These are phyloP conservation scores for Huso huso DNA, from an alignment of 2,797 vertebrate species.

Conservation along the genomic window DNA sequence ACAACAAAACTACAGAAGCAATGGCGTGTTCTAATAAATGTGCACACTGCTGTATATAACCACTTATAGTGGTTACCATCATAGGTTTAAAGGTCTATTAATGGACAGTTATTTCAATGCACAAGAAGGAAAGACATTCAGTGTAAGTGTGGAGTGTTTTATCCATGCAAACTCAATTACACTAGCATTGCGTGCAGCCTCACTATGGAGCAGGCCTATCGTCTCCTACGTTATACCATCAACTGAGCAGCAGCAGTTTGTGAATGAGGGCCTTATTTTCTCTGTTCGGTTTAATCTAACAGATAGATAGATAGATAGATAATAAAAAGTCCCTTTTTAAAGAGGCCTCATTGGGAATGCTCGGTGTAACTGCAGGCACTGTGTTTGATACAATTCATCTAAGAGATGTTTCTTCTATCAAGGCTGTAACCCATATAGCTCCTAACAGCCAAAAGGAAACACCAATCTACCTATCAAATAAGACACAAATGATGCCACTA, in stretches of 20 bases:
- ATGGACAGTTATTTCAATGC: no score
- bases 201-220: background rate
- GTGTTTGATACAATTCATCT: slow-evolving; percentile 35
- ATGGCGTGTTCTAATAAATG: no score
- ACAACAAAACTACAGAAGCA: no score
- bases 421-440: slow-evolving; percentile 48
- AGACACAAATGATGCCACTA: slow-evolving; percentile 67
- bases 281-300: slow-evolving; percentile 1
- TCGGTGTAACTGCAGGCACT: background rate
- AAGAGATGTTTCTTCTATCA: slow-evolving; percentile 45
- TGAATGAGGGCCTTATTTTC: slow-evolving; percentile 5
- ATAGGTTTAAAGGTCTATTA: no score
- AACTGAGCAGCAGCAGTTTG: slow-evolving; percentile 4
- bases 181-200: slow-evolving; percentile 23
- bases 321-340: no score
- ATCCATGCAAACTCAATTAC: background rate
- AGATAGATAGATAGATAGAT: no score
- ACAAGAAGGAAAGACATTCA: no score
- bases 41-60: no score
- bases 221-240: background rate
- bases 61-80: no score
- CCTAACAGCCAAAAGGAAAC: slow-evolving; percentile 53
- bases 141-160: no score
- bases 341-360: background rate
- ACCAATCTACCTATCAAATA: slow-evolving; percentile 49